These are phyloP conservation scores for Trichomalopsis sarcophagae DNA, from an alignment of 1,140 invertebrate species.

Conservation along the genomic window DNA sequence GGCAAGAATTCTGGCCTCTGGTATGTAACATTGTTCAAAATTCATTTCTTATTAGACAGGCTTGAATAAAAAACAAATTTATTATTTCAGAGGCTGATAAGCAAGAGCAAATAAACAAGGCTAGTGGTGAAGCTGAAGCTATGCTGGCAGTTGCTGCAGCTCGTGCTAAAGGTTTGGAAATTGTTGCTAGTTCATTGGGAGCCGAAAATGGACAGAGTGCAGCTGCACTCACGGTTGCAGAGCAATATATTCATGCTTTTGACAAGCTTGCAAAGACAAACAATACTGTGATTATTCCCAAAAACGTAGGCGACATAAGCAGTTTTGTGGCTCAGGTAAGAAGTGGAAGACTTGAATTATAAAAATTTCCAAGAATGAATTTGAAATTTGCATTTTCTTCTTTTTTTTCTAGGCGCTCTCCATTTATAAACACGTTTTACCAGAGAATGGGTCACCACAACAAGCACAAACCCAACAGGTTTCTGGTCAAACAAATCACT, in stretches of 20 bases:
- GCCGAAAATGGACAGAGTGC: conserved; percentile 87
- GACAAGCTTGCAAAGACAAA: conserved; percentile 93
- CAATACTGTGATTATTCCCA: conserved; percentile 96
- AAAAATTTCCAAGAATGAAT: background rate
- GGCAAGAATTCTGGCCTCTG: conserved; percentile 94
- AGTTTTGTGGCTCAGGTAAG: conserved; percentile 88
- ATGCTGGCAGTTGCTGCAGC: conserved; percentile 90
- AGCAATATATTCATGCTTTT: conserved; percentile 96
- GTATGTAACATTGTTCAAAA: conserved; percentile 71
- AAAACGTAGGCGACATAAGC: conserved; percentile 91
- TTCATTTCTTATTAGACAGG: background rate
- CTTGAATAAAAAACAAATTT: conserved; percentile 28
- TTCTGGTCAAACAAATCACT: conserved; percentile 14
- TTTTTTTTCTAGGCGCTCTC: conserved; percentile 79
- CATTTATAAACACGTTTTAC: conserved; percentile 81
- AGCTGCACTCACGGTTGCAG: conserved; percentile 93
- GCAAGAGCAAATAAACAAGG: conserved; percentile 90
- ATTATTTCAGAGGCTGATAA: conserved; percentile 84
- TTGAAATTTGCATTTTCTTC: conserved; percentile 32
- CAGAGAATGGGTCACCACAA: conserved; percentile 53
- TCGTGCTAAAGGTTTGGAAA: conserved; percentile 84
- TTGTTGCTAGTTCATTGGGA: conserved; percentile 83
- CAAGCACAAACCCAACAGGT: background rate
- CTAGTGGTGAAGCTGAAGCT: conserved; percentile 90
- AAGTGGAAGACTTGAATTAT: conserved; percentile 22